Base-by-base conservation (phyloP, 1,140 invertebrate genomes). In the Euglossa dilemma region DNA sequence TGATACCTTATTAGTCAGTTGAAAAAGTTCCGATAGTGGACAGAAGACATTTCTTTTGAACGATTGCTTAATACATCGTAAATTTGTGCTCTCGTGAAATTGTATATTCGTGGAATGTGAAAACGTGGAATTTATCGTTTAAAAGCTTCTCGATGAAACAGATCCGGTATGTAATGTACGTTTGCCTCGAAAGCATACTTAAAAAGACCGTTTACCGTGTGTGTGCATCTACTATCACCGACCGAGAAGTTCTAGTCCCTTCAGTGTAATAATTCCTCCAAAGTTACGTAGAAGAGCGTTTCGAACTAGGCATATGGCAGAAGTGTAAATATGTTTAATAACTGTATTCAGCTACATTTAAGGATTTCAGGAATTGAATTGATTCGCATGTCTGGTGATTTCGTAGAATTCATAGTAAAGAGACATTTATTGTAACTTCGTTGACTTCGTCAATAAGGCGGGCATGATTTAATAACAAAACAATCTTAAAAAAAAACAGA, bases 391-490 rank as follows among this genome's bases (percentile, higher is more conserved):
- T 36, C 28, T 20, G 12, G 4, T 9, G 0, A 23, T 36, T 71
- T 23, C 28, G 23, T 43, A 18, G 7, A 25, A 67, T 50, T 74
- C 28, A 16, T 83, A 23, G 36, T 79, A 36, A 67, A 71, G 12
- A 28, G 0, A 11, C 25, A 23, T 71, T 85, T 61, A 74, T 66
- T 67, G 23, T 28, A 67, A 75, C 12, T 45, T 52, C n/a, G 52
- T 70, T 45, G 16, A 18, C 9, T 67, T 23, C 36, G n/a, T 76
- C 61, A n/a, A 67, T 76, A 25, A 50, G 23, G 59, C 20, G 25
- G 28, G 69, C 8, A 14, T 43, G 14, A 25, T 6, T 11, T 59
- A 25, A 50, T 69, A 59, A 67, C 25, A 52, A 59, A 72, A 25
- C 18, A 50, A n/a, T 61, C 11, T 66, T 72, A 14, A 57, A 12